Evolutionary conservation across 2,113 vertebrate genomes (phyloP).

Genomic region (Sturnus vulgaris): DNA sequence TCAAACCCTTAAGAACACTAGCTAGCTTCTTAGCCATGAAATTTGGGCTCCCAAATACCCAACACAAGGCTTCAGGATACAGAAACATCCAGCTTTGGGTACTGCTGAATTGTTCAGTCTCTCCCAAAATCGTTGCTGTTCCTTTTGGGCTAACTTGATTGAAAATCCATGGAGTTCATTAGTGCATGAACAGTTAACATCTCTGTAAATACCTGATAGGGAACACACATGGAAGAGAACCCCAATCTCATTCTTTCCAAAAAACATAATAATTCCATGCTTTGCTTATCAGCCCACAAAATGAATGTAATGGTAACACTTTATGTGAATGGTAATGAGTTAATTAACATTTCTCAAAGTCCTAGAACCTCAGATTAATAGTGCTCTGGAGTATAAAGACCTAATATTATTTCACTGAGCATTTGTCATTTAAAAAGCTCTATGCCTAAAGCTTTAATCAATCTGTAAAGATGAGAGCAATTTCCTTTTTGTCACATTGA

Average conservation of each 20-base stretch:
- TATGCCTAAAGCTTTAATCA: conserved; percentile 57
- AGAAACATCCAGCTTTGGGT: neutral
- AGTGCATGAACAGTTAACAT: neutral
- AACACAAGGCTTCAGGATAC: neutral
- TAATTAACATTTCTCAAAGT: conserved; percentile 53
- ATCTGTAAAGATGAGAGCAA: neutral
- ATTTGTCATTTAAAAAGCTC: conserved; percentile 58
- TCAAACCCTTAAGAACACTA: neutral
- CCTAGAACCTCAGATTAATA: conserved; percentile 47
- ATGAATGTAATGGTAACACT: neutral
- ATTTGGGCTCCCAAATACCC: neutral
- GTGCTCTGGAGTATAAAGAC: conserved; percentile 44
- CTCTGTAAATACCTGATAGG: neutral
- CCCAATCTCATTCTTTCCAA: neutral
- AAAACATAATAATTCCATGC: neutral
- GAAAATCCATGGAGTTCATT: neutral
- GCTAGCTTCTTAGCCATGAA: neutral
- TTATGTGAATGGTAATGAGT: conserved; percentile 10
- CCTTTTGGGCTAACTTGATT: neutral
- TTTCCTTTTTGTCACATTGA: conserved; percentile 14
- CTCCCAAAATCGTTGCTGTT: neutral
- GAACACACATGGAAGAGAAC: neutral
- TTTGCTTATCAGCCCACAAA: neutral
- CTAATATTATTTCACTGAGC: conserved; percentile 55
- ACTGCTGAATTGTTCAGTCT: neutral